Base-by-base conservation (phyloP, 2,888 invertebrate genomes). In the Orthosia incerta region DNA sequence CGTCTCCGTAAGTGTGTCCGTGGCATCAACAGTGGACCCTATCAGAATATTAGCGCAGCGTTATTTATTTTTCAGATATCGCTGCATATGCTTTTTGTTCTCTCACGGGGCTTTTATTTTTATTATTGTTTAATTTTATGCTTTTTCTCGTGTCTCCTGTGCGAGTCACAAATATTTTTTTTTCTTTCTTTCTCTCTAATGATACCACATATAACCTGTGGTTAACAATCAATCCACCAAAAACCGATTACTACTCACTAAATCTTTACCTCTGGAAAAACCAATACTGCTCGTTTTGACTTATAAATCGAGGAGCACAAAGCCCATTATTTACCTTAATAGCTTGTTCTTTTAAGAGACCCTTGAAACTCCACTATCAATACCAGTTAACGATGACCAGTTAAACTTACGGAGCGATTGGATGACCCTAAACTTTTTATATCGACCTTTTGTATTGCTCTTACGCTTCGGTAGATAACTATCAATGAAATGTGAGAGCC, bases 321-420 rank as follows among this genome's bases (percentile, higher is more conserved):
- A 57, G 31, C 57, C 57, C 23, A 79, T 80, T 66, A 80, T 65
- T 80, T 70, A 67, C 31, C 53, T 16, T 73, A 78, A 63, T 79
- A 39, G 56, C 16, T 12, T 39, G 4, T 55, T 67, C 15, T 51
- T 67, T 63, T 60, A 60, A 64, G 16, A 60, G 20, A 51, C 59
- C 59, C 26, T 74, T 59, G 23, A 69, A 75, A 51, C 62, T 70
- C 65, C n/a, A 68, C 74, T 50, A 75, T 76, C 71, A 56, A 76
- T 80, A 69, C 23, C 56, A 53, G 55, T 53, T 67, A 71, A 76
- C 66, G 81, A 70, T 48, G 20, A 31, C 56, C 63, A 66, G 20
- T 68, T 56, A 57, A 73, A 78, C 55, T 65, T 65, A 39, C 20
- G 23, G 56, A 59, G 51, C 46, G 9, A 71, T 71, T 45, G 15